Percentiles rank a stretch among this genome's conserved stretches.
phyloP scores from a whole-genome alignment of 2,797 vertebrate genomes.

The Paguma larvata region DNA sequence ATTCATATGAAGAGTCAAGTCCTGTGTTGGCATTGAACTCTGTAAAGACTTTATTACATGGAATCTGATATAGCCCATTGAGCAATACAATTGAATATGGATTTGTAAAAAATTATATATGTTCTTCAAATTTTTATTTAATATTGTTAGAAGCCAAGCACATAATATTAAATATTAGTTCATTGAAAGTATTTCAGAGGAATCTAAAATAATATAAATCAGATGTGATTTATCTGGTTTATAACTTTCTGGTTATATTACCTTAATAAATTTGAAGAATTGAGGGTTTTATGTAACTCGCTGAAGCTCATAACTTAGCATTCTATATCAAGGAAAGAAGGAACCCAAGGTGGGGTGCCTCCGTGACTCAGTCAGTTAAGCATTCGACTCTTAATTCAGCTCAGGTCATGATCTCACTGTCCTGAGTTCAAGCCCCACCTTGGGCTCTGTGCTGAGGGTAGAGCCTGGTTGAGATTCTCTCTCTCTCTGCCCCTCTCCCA shows the following conservation, averaged over 20 bases:
- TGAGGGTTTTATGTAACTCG: neutral
- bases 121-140: neutral
- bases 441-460: too few species aligned
- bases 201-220: neutral
- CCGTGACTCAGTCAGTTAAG: too few species aligned
- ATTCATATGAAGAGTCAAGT: neutral
- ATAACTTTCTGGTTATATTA: neutral
- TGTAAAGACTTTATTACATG: neutral
- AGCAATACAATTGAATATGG: neutral
- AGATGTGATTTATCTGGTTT: too few species aligned
- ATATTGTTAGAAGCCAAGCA: neutral
- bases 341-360: neutral
- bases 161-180: conserved; percentile 7
- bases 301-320: neutral
- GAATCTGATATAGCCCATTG: neutral
- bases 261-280: neutral
- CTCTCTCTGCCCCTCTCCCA: too few species aligned
- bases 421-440: too few species aligned
- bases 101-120: neutral
- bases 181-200: neutral
- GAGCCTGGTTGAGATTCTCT: too few species aligned
- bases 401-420: too few species aligned
- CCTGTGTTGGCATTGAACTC: neutral
- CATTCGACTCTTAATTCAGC: too few species aligned
- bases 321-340: neutral